Percentiles rank a stretch among this genome's conserved stretches.
Conservation (phyloP, 2,888 invertebrate genomes). For the Athalia cordata region DNA sequence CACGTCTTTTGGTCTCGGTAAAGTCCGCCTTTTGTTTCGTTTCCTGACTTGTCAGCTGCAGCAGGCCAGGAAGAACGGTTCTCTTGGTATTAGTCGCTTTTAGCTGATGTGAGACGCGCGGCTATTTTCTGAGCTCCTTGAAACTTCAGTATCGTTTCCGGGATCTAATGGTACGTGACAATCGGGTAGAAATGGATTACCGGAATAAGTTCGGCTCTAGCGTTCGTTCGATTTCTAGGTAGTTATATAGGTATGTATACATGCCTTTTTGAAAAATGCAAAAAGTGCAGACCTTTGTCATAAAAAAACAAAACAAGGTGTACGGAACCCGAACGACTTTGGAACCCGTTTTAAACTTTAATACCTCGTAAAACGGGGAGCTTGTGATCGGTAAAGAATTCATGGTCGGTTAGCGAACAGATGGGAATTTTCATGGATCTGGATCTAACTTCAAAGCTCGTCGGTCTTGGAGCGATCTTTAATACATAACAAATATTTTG, state of each 20-base stretch:
- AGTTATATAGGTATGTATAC: background rate
- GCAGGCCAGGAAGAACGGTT: background rate
- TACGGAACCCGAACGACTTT: constrained; percentile 6
- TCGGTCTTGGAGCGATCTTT: background rate
- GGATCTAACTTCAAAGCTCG: constrained; percentile 25
- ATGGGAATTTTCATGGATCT: constrained; percentile 23
- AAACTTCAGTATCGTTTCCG: background rate
- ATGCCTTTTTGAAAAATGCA: background rate
- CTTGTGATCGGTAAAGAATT: constrained; percentile 34
- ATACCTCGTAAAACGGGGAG: constrained; percentile 19
- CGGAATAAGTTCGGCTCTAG: too few species aligned
- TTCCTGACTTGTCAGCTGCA: constrained; percentile 10
- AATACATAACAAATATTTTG: constrained; percentile 10
- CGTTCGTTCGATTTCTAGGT: too few species aligned
- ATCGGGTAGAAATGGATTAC: background rate
- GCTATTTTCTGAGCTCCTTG: constrained; percentile 15
- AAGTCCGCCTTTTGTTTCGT: constrained; percentile 31
- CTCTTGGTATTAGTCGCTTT: constrained; percentile 4
- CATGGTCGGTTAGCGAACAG: constrained; percentile 40
- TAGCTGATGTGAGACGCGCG: constrained; percentile 17
- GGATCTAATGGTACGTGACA: background rate
- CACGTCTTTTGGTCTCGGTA: background rate
- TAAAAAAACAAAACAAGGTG: constrained; percentile 9
- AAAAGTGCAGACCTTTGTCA: constrained; percentile 5
- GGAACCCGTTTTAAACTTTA: constrained; percentile 33